Percentiles rank a stretch among this genome's conserved stretches.
Conservation (phyloP, 2,113 vertebrate species). For the Scalopus aquaticus region DNA sequence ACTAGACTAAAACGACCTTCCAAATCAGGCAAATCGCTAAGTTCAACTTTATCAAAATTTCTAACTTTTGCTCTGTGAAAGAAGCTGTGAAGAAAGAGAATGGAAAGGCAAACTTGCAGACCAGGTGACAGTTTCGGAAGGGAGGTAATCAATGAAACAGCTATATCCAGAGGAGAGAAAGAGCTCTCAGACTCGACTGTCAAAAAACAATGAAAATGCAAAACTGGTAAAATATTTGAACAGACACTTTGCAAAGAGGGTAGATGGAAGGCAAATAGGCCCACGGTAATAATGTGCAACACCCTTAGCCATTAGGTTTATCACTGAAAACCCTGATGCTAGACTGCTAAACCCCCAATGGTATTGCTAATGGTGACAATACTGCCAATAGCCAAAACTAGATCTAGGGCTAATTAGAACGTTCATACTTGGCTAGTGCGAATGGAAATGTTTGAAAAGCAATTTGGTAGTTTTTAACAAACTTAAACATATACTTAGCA, state of each 20-base stretch:
- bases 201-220: background rate
- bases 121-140: background rate
- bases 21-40: background rate
- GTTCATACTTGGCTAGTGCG: background rate
- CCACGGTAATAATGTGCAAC: background rate
- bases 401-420: background rate
- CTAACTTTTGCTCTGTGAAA: background rate
- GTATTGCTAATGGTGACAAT: background rate
- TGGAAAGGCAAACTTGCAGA: background rate
- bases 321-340: background rate
- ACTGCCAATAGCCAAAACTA: background rate
- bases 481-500: background rate
- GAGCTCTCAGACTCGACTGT: background rate
- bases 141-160: background rate
- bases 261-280: background rate
- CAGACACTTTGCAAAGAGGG: background rate
- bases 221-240: background rate
- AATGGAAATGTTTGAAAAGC: background rate
- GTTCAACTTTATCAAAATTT: background rate
- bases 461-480: background rate
- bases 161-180: background rate
- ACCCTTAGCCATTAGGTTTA: background rate
- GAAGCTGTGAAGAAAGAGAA: background rate
- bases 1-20: background rate
- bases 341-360: no score